These are phyloP conservation scores for Andricus quercusramuli DNA, from an alignment of 2,888 invertebrate genomes.

Conservation along the genomic window DNA sequence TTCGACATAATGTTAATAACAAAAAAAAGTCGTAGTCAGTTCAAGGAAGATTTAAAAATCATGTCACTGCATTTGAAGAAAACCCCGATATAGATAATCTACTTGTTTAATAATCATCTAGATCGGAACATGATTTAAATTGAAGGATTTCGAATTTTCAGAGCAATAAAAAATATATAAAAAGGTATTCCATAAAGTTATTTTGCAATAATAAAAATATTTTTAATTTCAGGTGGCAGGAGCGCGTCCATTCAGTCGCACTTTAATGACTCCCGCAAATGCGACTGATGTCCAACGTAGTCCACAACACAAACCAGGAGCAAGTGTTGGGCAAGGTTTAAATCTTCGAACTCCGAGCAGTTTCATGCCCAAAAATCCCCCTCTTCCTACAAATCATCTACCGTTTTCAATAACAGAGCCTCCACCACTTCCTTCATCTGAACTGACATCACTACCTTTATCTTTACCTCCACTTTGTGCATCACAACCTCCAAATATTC, in stretches of 20 bases:
- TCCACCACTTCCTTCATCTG: neutral
- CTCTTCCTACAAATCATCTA: neutral
- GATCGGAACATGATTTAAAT: too few species aligned
- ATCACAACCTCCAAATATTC: neutral
- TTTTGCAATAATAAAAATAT: constrained; percentile 41
- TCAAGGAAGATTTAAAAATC: too few species aligned
- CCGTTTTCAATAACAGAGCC: neutral
- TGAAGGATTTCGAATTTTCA: too few species aligned
- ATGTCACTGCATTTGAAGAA: too few species aligned
- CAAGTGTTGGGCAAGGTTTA: constrained; percentile 45
- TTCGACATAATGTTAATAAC: too few species aligned
- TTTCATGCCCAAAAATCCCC: constrained; percentile 64
- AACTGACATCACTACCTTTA: neutral
- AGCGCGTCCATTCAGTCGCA: constrained; percentile 68
- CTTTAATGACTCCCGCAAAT: constrained; percentile 69
- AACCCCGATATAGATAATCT: too few species aligned
- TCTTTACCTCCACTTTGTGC: neutral
- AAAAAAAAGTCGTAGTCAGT: too few species aligned
- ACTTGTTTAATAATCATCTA: too few species aligned
- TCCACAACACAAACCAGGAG: constrained; percentile 62
- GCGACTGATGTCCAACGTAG: constrained; percentile 70
- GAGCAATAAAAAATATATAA: too few species aligned
- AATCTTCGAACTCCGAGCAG: constrained; percentile 75
- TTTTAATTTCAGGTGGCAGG: constrained; percentile 63
- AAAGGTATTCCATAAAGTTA: constrained; percentile 64